Evolutionary conservation across 2,888 invertebrate genomes (phyloP), one percentile per base, ranked within the genome.

Genomic region (Andrena praecox): DNA sequence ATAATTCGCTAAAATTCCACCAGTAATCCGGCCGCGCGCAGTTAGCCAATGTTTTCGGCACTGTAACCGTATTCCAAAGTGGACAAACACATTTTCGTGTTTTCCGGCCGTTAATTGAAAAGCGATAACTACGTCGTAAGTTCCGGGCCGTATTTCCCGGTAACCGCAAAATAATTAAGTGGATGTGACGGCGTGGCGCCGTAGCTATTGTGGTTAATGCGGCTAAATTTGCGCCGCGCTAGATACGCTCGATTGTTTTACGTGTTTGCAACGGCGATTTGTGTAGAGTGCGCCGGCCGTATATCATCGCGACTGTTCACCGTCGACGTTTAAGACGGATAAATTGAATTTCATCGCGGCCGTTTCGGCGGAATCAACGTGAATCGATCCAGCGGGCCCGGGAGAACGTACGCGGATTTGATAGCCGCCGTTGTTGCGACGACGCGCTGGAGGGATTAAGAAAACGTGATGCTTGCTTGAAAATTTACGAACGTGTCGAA

Each of bases 81-180:
- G 50, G 50, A 3, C 42, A 27, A 62, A 20, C 31, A 54, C 35
- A 20, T 60, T 52, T 70, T 31, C 69, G 8, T 7, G 31, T 74
- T 77, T 66, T 59, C 66, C 66, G 50, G 54, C 7, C 10, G 52
- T 70, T 84, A 72, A 83, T 80, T 71, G 84, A 85, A 85, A 85
- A 85, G 67, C 80, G 80, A 84, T 80, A 85, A 77, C 72, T 50
- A 7, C 54, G 52, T 64, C 35, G 10, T 33, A 82, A 71, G 78
- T 63, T 75, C 31, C 50, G 12, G 10, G 35, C 29, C 71, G 20
- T 63, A 67, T 80, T 83, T 80, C 67, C 67, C 42, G 24, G 52
- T 8, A 59, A 75, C 68, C 83, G n/a, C 80, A 71, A 77, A 83
- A 85, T 83, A 74, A 85, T 85, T 77, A 83, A 85, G 71, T 83